Percentiles rank a stretch among this genome's conserved stretches.
Conservation (phyloP, 2,113 vertebrate species). For the Rhadina sibilatrix region DNA sequence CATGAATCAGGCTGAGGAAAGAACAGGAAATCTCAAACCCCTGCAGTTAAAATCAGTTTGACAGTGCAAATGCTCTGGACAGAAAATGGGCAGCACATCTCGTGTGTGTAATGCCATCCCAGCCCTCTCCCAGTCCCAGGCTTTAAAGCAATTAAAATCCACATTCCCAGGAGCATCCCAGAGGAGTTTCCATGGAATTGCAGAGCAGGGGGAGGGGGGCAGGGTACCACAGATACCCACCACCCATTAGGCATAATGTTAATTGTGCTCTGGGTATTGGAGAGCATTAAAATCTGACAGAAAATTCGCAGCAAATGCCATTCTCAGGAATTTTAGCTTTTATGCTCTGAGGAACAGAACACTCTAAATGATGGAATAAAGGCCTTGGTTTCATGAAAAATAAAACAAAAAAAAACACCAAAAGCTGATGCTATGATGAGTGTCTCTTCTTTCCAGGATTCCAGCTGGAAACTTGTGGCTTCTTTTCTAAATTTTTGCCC, state of each 20-base stretch:
- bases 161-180: slow-evolving; percentile 38
- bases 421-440: neutral
- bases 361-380: slow-evolving; percentile 5
- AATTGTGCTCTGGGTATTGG: slow-evolving; percentile 51
- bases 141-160: slow-evolving; percentile 32
- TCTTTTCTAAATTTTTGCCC: neutral
- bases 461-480: neutral
- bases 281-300: slow-evolving; percentile 51
- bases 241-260: slow-evolving; percentile 58
- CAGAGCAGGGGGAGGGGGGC: neutral
- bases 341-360: neutral
- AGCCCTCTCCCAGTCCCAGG: neutral
- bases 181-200: slow-evolving; percentile 22
- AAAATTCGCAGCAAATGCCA: slow-evolving; percentile 38
- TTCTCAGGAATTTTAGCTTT: slow-evolving; percentile 57
- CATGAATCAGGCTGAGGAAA: neutral
- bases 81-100: neutral
- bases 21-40: neutral
- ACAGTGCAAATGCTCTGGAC: neutral
- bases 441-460: neutral
- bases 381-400: neutral
- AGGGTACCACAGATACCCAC: neutral
- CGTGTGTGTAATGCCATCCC: neutral
- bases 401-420: neutral
- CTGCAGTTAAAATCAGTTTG: neutral